Evolutionary conservation across 1,140 invertebrate genomes (phyloP).

Genomic region (Apis cerana): DNA sequence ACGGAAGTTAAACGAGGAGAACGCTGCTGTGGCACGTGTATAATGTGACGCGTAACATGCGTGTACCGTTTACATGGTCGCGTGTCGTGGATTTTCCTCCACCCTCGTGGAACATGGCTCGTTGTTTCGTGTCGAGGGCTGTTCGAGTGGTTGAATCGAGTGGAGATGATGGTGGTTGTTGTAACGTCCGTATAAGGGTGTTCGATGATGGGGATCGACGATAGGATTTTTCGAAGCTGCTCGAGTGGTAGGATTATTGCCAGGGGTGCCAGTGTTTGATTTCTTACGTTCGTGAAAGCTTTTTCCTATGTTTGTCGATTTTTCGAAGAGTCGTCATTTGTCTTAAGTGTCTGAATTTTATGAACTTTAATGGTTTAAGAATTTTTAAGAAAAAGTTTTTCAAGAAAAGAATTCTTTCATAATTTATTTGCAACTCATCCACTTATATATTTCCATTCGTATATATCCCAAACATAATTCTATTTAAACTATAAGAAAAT

Average conservation of each 20-base stretch:
- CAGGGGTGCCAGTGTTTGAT: not conserved
- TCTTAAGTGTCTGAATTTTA: too few species aligned
- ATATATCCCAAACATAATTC: too few species aligned
- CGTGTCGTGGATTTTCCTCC: not conserved
- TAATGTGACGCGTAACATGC: slow-evolving; percentile 10
- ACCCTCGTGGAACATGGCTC: too few species aligned
- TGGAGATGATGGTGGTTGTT: not conserved
- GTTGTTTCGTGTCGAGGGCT: slow-evolving; percentile 2
- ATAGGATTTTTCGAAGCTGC: not conserved
- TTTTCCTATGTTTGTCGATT: not conserved
- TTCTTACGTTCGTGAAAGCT: not conserved
- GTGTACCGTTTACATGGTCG: slow-evolving; percentile 12
- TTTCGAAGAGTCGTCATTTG: not conserved
- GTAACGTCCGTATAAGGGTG: not conserved
- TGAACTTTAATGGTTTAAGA: too few species aligned
- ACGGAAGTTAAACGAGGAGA: slow-evolving; percentile 11
- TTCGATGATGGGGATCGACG: not conserved
- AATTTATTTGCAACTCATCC: too few species aligned
- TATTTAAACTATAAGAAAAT: too few species aligned
- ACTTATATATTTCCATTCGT: too few species aligned
- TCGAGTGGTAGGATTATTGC: not conserved
- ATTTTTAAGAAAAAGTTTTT: too few species aligned
- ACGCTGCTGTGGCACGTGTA: not conserved
- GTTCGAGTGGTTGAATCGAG: not conserved
- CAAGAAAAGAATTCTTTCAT: too few species aligned